phyloP scores from a whole-genome alignment of 1,140 invertebrate genomes.

The Ganaspis sp. region DNA sequence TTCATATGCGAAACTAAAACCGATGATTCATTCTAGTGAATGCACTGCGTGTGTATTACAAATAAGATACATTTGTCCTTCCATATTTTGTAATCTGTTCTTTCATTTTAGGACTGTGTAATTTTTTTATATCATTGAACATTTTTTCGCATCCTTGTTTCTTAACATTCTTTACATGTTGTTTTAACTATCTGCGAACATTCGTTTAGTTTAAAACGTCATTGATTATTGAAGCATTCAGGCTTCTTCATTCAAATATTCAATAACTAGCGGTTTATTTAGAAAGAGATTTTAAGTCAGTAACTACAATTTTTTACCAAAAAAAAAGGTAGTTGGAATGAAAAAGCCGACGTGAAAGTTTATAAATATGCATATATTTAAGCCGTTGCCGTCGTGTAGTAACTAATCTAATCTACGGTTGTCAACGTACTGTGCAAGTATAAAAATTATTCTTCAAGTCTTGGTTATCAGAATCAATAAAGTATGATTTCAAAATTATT shows the following conservation, averaged over 20 bases:
- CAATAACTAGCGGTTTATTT: not conserved
- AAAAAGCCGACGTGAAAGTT: not conserved
- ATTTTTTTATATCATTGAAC: not conserved
- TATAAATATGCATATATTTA: slow-evolving; percentile 13
- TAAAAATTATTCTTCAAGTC: not conserved
- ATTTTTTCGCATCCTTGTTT: not conserved
- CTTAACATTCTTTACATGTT: not conserved
- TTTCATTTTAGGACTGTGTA: not conserved
- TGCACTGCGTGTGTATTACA: not conserved
- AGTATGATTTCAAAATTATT: slow-evolving; percentile 10
- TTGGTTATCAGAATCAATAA: not conserved
- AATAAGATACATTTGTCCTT: not conserved
- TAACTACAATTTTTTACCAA: not conserved
- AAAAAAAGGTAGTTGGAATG: not conserved
- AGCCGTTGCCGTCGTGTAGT: slow-evolving; percentile 13
- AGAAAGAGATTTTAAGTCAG: not conserved
- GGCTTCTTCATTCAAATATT: slow-evolving; percentile 13
- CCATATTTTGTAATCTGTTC: not conserved
- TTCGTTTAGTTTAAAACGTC: not conserved
- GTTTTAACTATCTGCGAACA: not conserved
- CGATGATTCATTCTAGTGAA: slow-evolving; percentile 2
- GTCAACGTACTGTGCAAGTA: slow-evolving; percentile 17
- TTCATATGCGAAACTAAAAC: not conserved
- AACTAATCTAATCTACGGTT: not conserved
- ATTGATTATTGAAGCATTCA: not conserved